A percentile compares a stretch with the other conserved stretches of the same genome.
These are phyloP conservation scores for Hemiscyllium ocellatum DNA, from an alignment of 2,113 vertebrate genomes.

Conservation along the genomic window DNA sequence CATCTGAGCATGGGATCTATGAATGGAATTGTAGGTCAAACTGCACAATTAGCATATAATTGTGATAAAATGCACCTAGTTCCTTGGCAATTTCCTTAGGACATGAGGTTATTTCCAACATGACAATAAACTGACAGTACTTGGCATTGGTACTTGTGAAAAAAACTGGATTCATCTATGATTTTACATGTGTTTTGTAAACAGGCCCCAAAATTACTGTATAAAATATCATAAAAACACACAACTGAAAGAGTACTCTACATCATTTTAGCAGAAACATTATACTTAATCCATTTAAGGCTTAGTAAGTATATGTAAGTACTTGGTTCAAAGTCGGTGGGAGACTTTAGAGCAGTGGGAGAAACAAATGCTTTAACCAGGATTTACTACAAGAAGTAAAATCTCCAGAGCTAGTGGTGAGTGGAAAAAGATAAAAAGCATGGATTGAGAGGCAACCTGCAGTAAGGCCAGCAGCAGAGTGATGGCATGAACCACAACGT, in stretches of 20 bases:
- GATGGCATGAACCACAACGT: too few species aligned
- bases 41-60: conserved; percentile 3
- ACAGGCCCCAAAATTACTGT: neutral
- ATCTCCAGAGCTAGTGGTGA: too few species aligned
- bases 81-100: neutral
- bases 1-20: conserved; percentile 3
- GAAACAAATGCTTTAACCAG: too few species aligned
- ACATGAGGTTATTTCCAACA: neutral
- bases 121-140: neutral
- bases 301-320: too few species aligned
- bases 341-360: too few species aligned
- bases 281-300: neutral
- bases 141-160: neutral
- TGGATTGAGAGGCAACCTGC: too few species aligned
- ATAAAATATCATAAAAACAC: neutral
- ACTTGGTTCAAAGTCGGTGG: too few species aligned
- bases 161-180: neutral
- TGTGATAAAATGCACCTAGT: conserved; percentile 20
- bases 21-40: conserved; percentile 29
- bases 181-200: neutral
- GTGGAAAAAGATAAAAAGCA: too few species aligned
- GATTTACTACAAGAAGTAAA: too few species aligned
- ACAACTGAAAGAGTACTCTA: too few species aligned
- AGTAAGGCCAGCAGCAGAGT: too few species aligned
- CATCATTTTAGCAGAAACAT: neutral